Base-by-base conservation (phyloP, 2,888 invertebrate species). In the Phragmatobia fuliginosa region DNA sequence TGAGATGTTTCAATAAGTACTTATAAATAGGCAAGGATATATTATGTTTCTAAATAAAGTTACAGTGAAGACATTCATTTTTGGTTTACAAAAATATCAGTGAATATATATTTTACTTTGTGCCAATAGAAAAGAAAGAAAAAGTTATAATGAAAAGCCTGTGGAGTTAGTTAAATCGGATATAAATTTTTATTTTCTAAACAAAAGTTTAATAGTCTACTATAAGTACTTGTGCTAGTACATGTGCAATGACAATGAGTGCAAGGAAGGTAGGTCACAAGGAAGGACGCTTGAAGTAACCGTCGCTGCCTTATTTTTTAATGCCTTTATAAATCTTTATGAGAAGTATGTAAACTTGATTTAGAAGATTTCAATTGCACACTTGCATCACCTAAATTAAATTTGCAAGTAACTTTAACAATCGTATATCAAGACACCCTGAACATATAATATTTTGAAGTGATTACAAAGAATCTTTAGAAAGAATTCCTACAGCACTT, bases 1-100 rank as follows among this genome's bases (percentile, higher is more conserved):
- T 70, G 71, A 76, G 62, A 75, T 62, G 66, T 72, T 70, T 8
- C 64, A 71, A 75, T 58, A 59, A 75, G 32, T 71, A 77, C 73
- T 67, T 77, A 72, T 18, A 66, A 67, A 66, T 70, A 66, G 49
- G 41, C 67, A 38, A 32, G 59, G 66, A 25, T 61, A 66, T 68
- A 66, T 68, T 60, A 73, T 45, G 61, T 64, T 65, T 70, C 66
- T 62, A 75, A 76, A 70, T 70, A 69, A 64, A 68, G 60, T 63
- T 66, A 62, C 28, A 61, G 32, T 60, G 56, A 69, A 79, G 68
- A 81, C 74, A 78, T 62, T 68, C 71, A 45, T 49, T 70, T 49
- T 61, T 68, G 62, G 66, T 60, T 70, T 68, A 71, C 67, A 74
- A 74, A 77, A 75, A 67, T 74, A 67, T 63, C 60, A 71, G 69